Conservation (phyloP, 1,140 invertebrate genomes). For the Musca domestica region DNA sequence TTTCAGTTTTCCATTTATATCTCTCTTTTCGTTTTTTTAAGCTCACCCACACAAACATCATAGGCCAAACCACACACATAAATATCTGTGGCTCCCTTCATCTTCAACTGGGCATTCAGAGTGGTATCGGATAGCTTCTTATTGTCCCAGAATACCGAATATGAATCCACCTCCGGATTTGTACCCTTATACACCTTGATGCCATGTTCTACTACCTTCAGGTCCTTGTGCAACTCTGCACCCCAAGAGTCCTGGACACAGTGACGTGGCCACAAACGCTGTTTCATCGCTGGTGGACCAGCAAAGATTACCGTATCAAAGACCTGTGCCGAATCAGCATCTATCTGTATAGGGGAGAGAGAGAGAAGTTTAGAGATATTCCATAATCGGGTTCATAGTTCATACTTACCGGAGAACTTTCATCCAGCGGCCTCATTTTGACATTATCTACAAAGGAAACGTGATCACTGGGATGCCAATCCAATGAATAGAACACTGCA, state of each 20-base stretch:
- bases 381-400: no score
- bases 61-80: slow-evolving; percentile 94
- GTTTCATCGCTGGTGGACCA: slow-evolving; percentile 76
- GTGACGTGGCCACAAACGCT: slow-evolving; percentile 91
- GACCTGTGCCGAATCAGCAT: slow-evolving; percentile 72
- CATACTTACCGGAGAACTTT: slow-evolving; percentile 63
- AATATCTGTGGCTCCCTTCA: slow-evolving; percentile 83
- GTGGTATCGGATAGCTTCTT: slow-evolving; percentile 85
- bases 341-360: slow-evolving; percentile 48
- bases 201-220: slow-evolving; percentile 74
- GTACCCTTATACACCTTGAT: slow-evolving; percentile 91
- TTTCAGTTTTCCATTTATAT: slow-evolving; percentile 5
- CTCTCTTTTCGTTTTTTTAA: background rate
- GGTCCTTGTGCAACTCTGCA: slow-evolving; percentile 85
- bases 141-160: slow-evolving; percentile 98
- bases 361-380: background rate
- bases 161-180: slow-evolving; percentile 92
- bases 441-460: slow-evolving; percentile 96
- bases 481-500: slow-evolving; percentile 90
- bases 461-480: slow-evolving; percentile 97
- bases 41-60: slow-evolving; percentile 90
- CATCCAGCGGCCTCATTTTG: slow-evolving; percentile 65
- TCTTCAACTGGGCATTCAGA: slow-evolving; percentile 74
- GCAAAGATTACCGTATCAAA: slow-evolving; percentile 92
- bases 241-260: slow-evolving; percentile 95